Conservation (phyloP, 2,113 vertebrate genomes). For the Bubo blakistoni region DNA sequence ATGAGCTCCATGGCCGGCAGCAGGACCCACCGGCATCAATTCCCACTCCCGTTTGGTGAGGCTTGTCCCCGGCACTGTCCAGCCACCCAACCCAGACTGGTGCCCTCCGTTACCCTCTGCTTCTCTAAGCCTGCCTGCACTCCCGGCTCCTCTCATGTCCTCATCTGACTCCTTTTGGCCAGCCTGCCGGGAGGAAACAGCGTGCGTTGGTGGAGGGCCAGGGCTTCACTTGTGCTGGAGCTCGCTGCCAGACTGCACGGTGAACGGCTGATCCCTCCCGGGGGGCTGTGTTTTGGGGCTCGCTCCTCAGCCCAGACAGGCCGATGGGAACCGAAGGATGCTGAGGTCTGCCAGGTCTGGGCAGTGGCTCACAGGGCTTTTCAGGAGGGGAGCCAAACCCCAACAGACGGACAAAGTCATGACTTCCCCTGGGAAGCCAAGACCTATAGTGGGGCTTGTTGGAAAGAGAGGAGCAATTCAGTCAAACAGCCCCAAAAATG, state of each 20-base stretch:
- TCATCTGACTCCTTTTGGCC: conserved; percentile 62
- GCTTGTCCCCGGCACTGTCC: fast-evolving
- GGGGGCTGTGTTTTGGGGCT: background rate
- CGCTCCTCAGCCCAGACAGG: background rate
- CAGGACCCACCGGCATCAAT: fast-evolving
- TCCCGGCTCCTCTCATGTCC: conserved; percentile 27
- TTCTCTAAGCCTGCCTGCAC: background rate
- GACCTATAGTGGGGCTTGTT: background rate
- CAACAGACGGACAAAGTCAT: background rate
- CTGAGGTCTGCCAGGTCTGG: background rate
- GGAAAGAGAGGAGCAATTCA: background rate
- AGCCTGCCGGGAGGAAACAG: conserved; percentile 40
- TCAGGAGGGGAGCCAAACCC: background rate
- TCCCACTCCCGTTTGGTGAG: fast-evolving
- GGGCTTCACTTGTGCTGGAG: conserved; percentile 30
- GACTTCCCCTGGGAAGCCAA: background rate
- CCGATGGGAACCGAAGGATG: background rate
- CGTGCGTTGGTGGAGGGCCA: conserved; percentile 48
- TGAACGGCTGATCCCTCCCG: background rate
- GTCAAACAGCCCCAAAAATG: background rate
- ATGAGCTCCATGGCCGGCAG: fast-evolving
- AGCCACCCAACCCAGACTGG: fast-evolving
- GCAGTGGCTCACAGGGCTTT: background rate
- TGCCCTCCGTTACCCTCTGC: fast-evolving
- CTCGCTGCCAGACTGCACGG: conserved; percentile 24